Conservation (phyloP, 2,888 invertebrate species). For the Hemicrepidius hirtus region DNA sequence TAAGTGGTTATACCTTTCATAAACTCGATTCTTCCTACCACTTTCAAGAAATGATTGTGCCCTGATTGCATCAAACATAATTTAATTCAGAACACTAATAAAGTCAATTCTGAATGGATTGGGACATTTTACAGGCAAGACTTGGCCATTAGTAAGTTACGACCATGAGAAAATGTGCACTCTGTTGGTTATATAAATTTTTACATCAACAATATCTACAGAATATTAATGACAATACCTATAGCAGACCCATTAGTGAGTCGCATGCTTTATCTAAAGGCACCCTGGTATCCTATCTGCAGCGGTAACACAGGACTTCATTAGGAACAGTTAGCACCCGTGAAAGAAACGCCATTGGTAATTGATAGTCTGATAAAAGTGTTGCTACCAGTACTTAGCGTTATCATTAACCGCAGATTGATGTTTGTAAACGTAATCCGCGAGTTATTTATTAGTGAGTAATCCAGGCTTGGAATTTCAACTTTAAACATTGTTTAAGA, state of each 20-base stretch:
- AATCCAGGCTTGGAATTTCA: conserved; percentile 2
- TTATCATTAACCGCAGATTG: conserved; percentile 58
- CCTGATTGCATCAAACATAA: too few relatives aligned
- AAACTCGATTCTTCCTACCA: too few relatives aligned
- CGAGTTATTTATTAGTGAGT: conserved; percentile 7
- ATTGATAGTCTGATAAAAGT: conserved; percentile 69
- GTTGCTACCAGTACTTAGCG: conserved; percentile 67
- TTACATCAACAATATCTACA: conserved; percentile 21
- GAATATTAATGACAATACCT: conserved; percentile 49
- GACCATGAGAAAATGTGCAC: conserved; percentile 10
- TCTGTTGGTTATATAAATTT: conserved; percentile 20
- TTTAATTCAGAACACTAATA: too few relatives aligned
- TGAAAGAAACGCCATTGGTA: conserved; percentile 62
- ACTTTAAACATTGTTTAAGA: neutral
- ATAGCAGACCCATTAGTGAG: conserved; percentile 63
- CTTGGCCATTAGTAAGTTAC: conserved; percentile 4
- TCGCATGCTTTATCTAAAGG: conserved; percentile 55
- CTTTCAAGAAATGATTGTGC: too few relatives aligned
- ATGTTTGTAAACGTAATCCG: conserved; percentile 33
- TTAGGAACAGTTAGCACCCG: conserved; percentile 63
- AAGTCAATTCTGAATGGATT: too few relatives aligned
- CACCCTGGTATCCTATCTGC: conserved; percentile 50
- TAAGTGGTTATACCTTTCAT: too few relatives aligned
- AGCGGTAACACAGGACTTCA: conserved; percentile 60
- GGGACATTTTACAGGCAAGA: neutral